Evolutionary conservation across 2,888 invertebrate genomes (phyloP).

Genomic region (Rhagophthalmus giganteus): DNA sequence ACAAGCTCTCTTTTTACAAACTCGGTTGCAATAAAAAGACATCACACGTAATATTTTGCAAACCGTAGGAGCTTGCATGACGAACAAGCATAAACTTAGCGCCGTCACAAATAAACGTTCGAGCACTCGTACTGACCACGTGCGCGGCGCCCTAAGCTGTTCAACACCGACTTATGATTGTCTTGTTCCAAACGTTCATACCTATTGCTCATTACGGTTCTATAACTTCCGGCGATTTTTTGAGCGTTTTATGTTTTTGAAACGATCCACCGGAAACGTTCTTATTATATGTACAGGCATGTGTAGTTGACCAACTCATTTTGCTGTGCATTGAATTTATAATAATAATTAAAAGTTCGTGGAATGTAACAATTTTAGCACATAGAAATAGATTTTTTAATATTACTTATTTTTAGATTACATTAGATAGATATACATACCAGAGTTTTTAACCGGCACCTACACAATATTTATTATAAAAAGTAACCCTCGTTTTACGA

Average conservation of each 20-base stretch:
- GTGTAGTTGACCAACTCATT: not conserved
- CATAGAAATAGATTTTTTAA: too few species aligned
- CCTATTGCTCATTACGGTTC: not conserved
- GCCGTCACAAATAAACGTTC: conserved; percentile 26
- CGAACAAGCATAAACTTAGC: conserved; percentile 21
- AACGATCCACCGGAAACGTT: conserved; percentile 39
- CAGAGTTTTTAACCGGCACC: too few species aligned
- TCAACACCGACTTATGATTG: conserved; percentile 24
- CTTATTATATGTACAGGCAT: conserved; percentile 20
- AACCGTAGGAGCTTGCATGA: conserved; percentile 22
- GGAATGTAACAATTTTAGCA: too few species aligned
- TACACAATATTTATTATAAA: too few species aligned
- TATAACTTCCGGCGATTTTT: conserved; percentile 38
- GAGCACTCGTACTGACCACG: conserved; percentile 17
- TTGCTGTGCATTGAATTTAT: not conserved
- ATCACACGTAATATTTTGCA: conserved; percentile 15
- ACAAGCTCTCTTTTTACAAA: conserved; percentile 4
- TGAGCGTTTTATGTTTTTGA: conserved; percentile 36
- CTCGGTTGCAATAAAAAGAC: conserved; percentile 8
- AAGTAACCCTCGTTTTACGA: too few species aligned
- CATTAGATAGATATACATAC: too few species aligned
- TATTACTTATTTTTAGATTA: too few species aligned
- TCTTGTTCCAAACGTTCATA: conserved; percentile 31
- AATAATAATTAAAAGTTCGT: too few species aligned
- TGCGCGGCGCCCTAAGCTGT: conserved; percentile 23